Evolutionary conservation across 2,888 invertebrate genomes (phyloP).

Genomic region (Dione juno): DNA sequence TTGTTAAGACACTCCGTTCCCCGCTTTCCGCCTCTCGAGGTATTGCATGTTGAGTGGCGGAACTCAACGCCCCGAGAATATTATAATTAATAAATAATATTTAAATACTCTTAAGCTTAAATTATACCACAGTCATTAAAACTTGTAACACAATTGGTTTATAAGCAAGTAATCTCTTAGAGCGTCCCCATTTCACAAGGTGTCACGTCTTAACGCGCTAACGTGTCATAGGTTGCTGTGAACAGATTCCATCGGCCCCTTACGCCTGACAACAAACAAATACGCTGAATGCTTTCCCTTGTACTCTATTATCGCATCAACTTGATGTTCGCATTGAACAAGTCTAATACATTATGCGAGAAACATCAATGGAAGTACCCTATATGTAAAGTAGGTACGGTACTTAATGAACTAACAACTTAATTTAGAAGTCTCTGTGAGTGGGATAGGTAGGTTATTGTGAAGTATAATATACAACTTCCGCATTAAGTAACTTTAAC

Average conservation of each 20-base stretch:
- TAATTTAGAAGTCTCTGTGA: slow-evolving; percentile 28
- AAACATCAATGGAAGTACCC: slow-evolving; percentile 34
- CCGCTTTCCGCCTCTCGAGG: too few species aligned
- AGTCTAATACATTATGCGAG: slow-evolving; percentile 43
- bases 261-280: slow-evolving; percentile 50
- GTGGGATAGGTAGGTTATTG: slow-evolving; percentile 25
- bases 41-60: too few species aligned
- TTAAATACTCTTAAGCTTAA: too few species aligned
- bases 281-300: slow-evolving; percentile 76
- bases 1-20: too few species aligned
- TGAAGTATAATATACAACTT: slow-evolving; percentile 21
- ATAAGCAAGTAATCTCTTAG: not conserved
- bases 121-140: not conserved
- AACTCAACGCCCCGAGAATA: too few species aligned
- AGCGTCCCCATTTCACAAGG: not conserved
- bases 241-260: slow-evolving; percentile 65
- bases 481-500: not conserved
- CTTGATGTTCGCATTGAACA: slow-evolving; percentile 48
- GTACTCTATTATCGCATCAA: slow-evolving; percentile 75
- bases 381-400: slow-evolving; percentile 33
- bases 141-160: not conserved
- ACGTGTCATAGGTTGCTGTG: slow-evolving; percentile 61
- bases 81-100: too few species aligned
- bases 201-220: slow-evolving; percentile 65
- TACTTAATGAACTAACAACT: slow-evolving; percentile 40